These are phyloP conservation scores for Drosophila longiperda DNA, from an alignment of 2,888 invertebrate genomes.

Conservation along the genomic window DNA sequence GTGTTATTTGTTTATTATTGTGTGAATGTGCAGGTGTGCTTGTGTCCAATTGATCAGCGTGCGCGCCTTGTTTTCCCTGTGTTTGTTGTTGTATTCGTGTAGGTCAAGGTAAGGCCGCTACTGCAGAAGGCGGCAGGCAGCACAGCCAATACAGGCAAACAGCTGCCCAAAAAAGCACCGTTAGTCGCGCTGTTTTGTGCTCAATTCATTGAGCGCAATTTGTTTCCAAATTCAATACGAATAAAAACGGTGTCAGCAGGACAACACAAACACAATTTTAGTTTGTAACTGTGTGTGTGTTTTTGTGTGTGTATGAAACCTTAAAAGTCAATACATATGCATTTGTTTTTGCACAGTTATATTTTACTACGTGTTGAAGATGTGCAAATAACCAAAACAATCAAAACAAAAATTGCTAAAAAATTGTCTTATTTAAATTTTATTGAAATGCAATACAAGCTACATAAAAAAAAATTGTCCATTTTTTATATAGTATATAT, in stretches of 20 bases:
- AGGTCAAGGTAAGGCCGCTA: slow-evolving; percentile 71
- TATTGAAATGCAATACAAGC: not conserved
- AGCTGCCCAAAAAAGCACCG: slow-evolving; percentile 47
- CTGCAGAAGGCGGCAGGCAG: slow-evolving; percentile 5
- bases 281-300: not conserved
- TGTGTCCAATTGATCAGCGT: slow-evolving; percentile 1
- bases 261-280: slow-evolving; percentile 24
- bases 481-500: too few species aligned
- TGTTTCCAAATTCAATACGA: slow-evolving; percentile 29
- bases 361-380: not conserved
- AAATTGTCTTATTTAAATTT: not conserved
- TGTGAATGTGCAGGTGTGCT: slow-evolving; percentile 11
- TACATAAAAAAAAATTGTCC: too few species aligned
- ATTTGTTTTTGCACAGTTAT: slow-evolving; percentile 25
- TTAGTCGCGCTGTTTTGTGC: slow-evolving; percentile 35
- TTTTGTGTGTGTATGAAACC: slow-evolving; percentile 47
- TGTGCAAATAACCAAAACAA: not conserved
- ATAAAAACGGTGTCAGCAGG: slow-evolving; percentile 58
- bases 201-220: slow-evolving; percentile 45
- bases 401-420: not conserved
- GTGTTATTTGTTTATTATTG: slow-evolving; percentile 1
- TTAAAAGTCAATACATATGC: slow-evolving; percentile 58
- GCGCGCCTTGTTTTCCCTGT: slow-evolving; percentile 10
- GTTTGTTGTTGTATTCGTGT: slow-evolving; percentile 53
- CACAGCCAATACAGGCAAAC: slow-evolving; percentile 23